These are phyloP conservation scores for Phyllotis vaccarum DNA, from an alignment of 2,797 vertebrate species.

Conservation along the genomic window DNA sequence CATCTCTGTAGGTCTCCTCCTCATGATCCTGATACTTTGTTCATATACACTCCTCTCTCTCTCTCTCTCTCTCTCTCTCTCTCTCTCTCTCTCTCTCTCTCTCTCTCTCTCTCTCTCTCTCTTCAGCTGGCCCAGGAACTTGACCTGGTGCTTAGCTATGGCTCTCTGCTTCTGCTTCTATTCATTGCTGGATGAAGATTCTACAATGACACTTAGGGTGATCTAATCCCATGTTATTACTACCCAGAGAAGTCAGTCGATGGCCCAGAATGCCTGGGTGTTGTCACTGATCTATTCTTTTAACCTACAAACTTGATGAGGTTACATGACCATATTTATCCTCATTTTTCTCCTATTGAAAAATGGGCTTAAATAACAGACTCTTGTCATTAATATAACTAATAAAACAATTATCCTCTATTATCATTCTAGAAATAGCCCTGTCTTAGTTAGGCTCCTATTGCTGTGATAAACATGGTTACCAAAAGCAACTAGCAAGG, in stretches of 20 bases:
- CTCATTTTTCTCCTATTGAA: conserved; percentile 31
- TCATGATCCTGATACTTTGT: too few species aligned
- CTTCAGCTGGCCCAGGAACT: too few species aligned
- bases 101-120: too few species aligned
- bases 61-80: too few species aligned
- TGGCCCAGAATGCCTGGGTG: neutral
- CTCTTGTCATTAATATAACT: neutral
- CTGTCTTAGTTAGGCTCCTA: neutral
- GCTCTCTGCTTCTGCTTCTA: too few species aligned
- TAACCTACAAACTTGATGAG: neutral
- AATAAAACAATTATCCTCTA: neutral
- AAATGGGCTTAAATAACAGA: conserved; percentile 35
- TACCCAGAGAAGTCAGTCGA: neutral
- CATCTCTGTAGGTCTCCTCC: too few species aligned
- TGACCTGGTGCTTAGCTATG: too few species aligned
- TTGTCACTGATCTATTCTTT: conserved; percentile 23
- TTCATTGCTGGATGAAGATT: too few species aligned
- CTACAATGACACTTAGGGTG: too few species aligned
- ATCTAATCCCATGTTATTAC: neutral
- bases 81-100: too few species aligned
- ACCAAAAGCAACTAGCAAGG: neutral
- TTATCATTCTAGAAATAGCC: conserved; percentile 7
- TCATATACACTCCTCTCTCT: too few species aligned
- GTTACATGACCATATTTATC: neutral
- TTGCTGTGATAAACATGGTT: neutral